Evolutionary conservation across 2,113 vertebrate genomes (phyloP), one percentile per base, ranked within the genome.

Genomic region (Pholis gunnellus): DNA sequence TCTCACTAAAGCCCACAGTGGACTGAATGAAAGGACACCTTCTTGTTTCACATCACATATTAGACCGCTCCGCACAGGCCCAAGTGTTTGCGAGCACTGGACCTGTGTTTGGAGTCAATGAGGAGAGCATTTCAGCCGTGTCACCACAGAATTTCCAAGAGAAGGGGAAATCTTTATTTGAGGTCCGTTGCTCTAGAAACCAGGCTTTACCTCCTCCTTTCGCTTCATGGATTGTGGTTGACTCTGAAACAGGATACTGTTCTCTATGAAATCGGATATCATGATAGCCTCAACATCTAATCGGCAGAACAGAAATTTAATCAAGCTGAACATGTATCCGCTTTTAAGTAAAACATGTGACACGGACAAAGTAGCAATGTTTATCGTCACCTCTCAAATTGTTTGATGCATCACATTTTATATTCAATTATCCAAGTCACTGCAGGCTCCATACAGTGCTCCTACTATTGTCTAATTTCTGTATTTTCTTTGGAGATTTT

Each of bases 151-250:
- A 91, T 88, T 85, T 94, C 82, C 78, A 80, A 78, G 29, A 93
- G 93, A 92, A 93, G 90, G 87, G 92, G 83, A 97, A 97, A 97
- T 97, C 96, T 97, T 97, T 85, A 98, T 97, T 97, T 97, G 94
- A 94, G 91, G 85, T 87, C 73, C 3, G 81, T 90, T 89, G 74
- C 91, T 90, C 77, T 83, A 87, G 88, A 90, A 88, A 93, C 79
- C 27, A 69, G 76, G 63, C 80, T 36, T 83, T 73, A 34, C 85
- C 56, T 64, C 70, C 73, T 76, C 56, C 67, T 81, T 76, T 79
- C 78, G 66, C 59, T 78, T 77, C 27, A 25, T 70, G 44, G 82
- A 86, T 64, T 68, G 71, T 36, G 50, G 66, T n/a, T 34, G 38
- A 89, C 44, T 42, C 70, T 63, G 38, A 85, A 72, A 42, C 9